A percentile compares a stretch with the other conserved stretches of the same genome.
phyloP scores from a whole-genome alignment of 23 tunicate genomes.

The Botrylloides violaceus region DNA sequence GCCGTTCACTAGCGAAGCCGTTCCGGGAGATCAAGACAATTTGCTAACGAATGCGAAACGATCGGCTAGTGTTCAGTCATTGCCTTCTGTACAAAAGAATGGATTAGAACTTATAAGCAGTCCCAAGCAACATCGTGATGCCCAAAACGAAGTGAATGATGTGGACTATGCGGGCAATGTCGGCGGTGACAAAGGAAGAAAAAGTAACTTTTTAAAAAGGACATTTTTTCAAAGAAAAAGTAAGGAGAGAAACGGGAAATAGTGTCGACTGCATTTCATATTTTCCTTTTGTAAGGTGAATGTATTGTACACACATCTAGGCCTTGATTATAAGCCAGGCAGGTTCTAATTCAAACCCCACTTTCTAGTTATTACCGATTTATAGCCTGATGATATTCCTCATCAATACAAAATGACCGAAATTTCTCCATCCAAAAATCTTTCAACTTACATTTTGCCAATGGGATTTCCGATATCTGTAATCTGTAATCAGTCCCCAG shows the following conservation, averaged over 20 bases:
- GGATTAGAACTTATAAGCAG: background rate
- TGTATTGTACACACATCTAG: too few species aligned
- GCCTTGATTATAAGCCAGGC: too few species aligned
- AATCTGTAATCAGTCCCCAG: too few species aligned
- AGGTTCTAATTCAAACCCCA: too few species aligned
- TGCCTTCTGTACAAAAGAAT: background rate
- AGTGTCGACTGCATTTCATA: too few species aligned
- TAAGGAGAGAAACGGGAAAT: background rate
- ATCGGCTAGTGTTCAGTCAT: background rate
- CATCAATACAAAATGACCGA: too few species aligned
- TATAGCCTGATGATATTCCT: too few species aligned
- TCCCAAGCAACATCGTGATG: background rate
- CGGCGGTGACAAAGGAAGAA: background rate
- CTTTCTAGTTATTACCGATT: too few species aligned
- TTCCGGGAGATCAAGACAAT: background rate
- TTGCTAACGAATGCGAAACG: background rate
- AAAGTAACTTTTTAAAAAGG: background rate
- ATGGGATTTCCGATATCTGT: too few species aligned
- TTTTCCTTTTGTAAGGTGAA: too few species aligned
- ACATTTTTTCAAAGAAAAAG: background rate
- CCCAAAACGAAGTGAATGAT: background rate
- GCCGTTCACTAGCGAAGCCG: background rate
- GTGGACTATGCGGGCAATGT: background rate
- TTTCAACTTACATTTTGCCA: too few species aligned
- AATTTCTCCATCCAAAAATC: too few species aligned